Conservation (phyloP, 2,113 vertebrate genomes). For the Danio rerio region GRCz12tu NC_133193.1:184001-184500, state of each 20-base stretch:
- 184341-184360: not conserved
- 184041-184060: too few species aligned
- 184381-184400: slow-evolving; percentile 7
- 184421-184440: slow-evolving; percentile 93
- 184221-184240: too few species aligned
- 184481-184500: slow-evolving; percentile 86
- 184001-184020: too few species aligned
- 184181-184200: too few species aligned
- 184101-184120: not conserved
- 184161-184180: too few species aligned
- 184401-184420: slow-evolving; percentile 65
- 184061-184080: too few species aligned
- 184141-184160: too few species aligned
- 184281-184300: not conserved
- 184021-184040: too few species aligned
- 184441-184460: slow-evolving; percentile 87
- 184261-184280: too few species aligned
- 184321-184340: not conserved
- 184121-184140: not conserved
- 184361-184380: not conserved
- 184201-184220: too few species aligned
- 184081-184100: not conserved
- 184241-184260: too few species aligned
- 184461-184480: slow-evolving; percentile 73
- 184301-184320: not conserved